Conservation (phyloP, 2,888 invertebrate genomes). For the Galeruca laticollis region DNA sequence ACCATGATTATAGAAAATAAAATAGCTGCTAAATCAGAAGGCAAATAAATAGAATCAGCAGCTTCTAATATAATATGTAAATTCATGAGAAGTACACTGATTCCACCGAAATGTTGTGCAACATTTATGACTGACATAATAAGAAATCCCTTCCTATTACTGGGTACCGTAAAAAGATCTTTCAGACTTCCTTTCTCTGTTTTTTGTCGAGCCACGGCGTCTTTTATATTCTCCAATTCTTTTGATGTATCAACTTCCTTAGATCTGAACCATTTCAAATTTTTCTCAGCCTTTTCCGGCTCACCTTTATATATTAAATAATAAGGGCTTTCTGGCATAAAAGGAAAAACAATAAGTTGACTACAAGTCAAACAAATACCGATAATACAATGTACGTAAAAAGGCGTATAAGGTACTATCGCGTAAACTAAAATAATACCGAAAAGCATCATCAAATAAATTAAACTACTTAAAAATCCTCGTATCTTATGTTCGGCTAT, state of each 20-base stretch:
- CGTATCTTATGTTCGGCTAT: constrained; percentile 64
- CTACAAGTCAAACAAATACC: constrained; percentile 58
- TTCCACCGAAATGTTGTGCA: constrained; percentile 64
- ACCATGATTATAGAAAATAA: constrained; percentile 63
- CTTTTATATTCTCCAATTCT: constrained; percentile 60
- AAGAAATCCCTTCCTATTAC: constrained; percentile 62
- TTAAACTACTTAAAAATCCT: constrained; percentile 62
- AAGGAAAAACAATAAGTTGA: constrained; percentile 59
- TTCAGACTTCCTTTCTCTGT: constrained; percentile 60
- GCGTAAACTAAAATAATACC: constrained; percentile 63
- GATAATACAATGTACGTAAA: constrained; percentile 54
- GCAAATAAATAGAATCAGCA: constrained; percentile 59
- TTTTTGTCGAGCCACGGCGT: constrained; percentile 61
- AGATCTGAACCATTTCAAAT: constrained; percentile 56
- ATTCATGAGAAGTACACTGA: constrained; percentile 65
- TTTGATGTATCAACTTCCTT: constrained; percentile 57
- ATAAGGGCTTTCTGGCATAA: constrained; percentile 62
- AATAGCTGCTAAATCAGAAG: constrained; percentile 58
- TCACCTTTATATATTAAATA: constrained; percentile 60
- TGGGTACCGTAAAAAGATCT: constrained; percentile 60
- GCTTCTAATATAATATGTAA: constrained; percentile 61
- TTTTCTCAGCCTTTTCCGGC: constrained; percentile 57
- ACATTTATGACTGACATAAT: constrained; percentile 64
- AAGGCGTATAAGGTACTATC: constrained; percentile 56
- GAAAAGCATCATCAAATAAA: constrained; percentile 64